Conservation (phyloP, 2,113 vertebrate species). For the Donacobius atricapilla region DNA sequence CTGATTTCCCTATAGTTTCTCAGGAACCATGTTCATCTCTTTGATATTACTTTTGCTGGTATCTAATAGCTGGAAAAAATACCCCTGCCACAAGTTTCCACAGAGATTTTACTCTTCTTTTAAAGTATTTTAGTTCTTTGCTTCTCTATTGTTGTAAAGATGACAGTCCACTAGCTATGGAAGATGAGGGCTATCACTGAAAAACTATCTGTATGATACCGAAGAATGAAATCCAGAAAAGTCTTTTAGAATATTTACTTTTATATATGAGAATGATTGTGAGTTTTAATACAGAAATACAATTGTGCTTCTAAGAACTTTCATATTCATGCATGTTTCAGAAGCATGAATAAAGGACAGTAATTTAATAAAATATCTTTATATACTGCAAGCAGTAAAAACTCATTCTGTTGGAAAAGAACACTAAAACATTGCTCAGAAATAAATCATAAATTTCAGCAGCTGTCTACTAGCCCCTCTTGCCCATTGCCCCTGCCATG, state of each 20-base stretch:
- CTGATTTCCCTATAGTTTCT: background rate
- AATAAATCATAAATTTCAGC: background rate
- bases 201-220: background rate
- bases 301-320: background rate
- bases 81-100: background rate
- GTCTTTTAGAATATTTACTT: background rate
- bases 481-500: background rate
- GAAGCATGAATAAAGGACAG: background rate
- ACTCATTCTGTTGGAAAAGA: background rate
- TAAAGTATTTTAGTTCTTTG: background rate
- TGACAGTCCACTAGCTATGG: background rate
- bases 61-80: background rate
- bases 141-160: background rate
- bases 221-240: background rate
- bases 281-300: background rate
- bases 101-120: background rate
- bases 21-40: background rate
- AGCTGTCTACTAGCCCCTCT: background rate
- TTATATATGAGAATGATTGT: background rate
- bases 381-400: background rate
- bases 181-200: background rate
- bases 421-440: background rate
- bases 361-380: background rate
- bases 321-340: background rate
- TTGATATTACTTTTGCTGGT: background rate